phyloP scores from a whole-genome alignment of 2,113 vertebrate genomes.

The Brachirus orientalis region DNA sequence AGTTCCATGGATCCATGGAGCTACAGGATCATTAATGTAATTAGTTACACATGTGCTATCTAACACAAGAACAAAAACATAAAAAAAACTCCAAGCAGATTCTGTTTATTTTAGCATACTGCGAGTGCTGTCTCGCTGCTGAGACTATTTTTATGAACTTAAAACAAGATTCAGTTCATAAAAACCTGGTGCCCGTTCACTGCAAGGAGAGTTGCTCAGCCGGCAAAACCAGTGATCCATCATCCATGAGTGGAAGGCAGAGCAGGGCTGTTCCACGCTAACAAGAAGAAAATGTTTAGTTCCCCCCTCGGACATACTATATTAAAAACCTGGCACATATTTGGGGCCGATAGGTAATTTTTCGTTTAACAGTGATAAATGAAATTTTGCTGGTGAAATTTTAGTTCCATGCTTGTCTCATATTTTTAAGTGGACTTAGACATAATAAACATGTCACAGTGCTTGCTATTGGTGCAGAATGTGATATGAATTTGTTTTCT shows the following conservation, averaged over 20 bases:
- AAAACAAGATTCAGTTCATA: slow-evolving; percentile 1
- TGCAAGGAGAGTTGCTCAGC: neutral
- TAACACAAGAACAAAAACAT: neutral
- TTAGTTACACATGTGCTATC: slow-evolving; percentile 1
- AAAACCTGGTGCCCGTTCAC: neutral
- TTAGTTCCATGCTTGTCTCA: too few relatives aligned
- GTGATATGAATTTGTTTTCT: too few relatives aligned
- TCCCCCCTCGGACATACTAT: neutral
- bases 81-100: too few relatives aligned
- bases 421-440: too few relatives aligned
- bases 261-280: neutral
- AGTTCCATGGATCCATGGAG: neutral
- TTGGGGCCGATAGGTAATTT: neutral
- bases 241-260: neutral
- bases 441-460: too few relatives aligned
- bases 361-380: neutral
- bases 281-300: neutral
- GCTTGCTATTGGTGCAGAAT: too few relatives aligned
- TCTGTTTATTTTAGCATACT: too few relatives aligned
- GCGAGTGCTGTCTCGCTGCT: neutral
- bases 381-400: neutral
- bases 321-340: neutral
- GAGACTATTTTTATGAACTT: slow-evolving; percentile 9
- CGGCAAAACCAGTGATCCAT: neutral
- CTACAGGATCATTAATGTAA: neutral